Conservation (phyloP, 1,140 invertebrate species). For the Macrocentrus cingulum region DNA sequence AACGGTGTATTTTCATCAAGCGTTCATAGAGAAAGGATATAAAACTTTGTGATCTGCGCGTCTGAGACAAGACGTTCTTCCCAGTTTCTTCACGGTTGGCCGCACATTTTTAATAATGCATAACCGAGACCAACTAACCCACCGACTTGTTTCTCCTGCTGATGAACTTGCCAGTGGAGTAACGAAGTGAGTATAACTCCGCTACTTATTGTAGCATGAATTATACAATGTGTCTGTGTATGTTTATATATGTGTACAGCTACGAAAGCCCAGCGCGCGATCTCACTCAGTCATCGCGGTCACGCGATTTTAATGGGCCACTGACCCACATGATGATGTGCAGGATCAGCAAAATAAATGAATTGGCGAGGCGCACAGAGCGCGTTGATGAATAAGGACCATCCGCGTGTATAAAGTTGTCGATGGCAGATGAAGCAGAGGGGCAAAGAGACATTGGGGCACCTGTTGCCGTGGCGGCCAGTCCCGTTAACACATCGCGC, state of each 20-base stretch:
- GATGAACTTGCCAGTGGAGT: neutral
- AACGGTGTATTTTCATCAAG: too few species aligned
- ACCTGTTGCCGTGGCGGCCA: slow-evolving; percentile 49
- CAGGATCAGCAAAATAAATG: slow-evolving; percentile 5
- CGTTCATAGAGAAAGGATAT: slow-evolving; percentile 5
- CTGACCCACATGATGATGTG: slow-evolving; percentile 36
- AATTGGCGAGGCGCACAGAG: slow-evolving; percentile 1
- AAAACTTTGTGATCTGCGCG: neutral
- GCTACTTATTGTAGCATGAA: slow-evolving; percentile 13
- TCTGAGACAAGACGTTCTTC: neutral
- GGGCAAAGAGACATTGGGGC: slow-evolving; percentile 35
- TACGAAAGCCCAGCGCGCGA: slow-evolving; percentile 4
- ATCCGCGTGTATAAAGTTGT: neutral
- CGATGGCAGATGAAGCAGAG: neutral
- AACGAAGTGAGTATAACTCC: neutral
- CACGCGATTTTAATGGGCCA: slow-evolving; percentile 39
- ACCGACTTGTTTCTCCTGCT: neutral
- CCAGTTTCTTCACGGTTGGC: slow-evolving; percentile 3
- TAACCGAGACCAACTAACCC: slow-evolving; percentile 21
- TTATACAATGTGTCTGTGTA: neutral
- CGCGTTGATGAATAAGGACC: neutral
- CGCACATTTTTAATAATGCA: slow-evolving; percentile 19
- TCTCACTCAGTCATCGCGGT: slow-evolving; percentile 25
- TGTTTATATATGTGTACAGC: slow-evolving; percentile 11
- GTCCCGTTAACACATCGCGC: slow-evolving; percentile 53